Evolutionary conservation across 2,888 invertebrate species (phyloP), one percentile per base, ranked within the genome.

Genomic region (Geophilus truncorum): DNA sequence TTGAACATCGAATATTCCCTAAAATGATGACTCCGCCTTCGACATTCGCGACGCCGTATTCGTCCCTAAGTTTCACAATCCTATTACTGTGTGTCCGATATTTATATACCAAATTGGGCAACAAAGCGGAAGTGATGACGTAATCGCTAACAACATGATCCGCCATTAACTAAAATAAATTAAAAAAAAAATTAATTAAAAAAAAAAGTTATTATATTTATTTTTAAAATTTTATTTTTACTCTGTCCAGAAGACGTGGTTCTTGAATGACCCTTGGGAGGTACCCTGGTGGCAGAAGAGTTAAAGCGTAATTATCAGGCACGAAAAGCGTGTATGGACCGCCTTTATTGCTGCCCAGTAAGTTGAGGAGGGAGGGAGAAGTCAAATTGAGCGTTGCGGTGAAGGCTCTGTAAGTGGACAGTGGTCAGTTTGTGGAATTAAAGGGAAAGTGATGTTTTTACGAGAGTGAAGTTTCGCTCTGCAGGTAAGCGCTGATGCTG

Each of bases 311-410:
- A 34, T 82, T 75, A 76, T 82, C 82, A 15, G 82, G 81, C 21
- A 80, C 83, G 77, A 83, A 82, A 10, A 83, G 79, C 5, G 83
- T 83, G 78, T 77, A 83, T 1, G 83, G 82, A 0, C 83, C 83
- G 1, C 83, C 83, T 77, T 28, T 40, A 0, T 57, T 78, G 10
- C n/a, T 77, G 18, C 40, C 79, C 62, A 83, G 57, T 45, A 82
- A 78, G 18, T 81, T 57, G 80, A 82, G 40, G 25, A 82, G 80
- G 12, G 36, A 18, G 3, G 80, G 62, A 9, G 40, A 57, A 28
- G 82, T 82, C 30, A 23, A 18, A 34, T 82, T 82, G 51, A 82
- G 25, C 5, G 80, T 76, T 15, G 21, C 57, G 21, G 57, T 21
- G 21, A 57, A 57, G 7, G 21, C 57, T 6, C 57, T 57, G 23